Percentiles rank a stretch among this genome's conserved stretches.
Conservation (phyloP, 1,140 invertebrate genomes). For the Hetaerina americana region DNA sequence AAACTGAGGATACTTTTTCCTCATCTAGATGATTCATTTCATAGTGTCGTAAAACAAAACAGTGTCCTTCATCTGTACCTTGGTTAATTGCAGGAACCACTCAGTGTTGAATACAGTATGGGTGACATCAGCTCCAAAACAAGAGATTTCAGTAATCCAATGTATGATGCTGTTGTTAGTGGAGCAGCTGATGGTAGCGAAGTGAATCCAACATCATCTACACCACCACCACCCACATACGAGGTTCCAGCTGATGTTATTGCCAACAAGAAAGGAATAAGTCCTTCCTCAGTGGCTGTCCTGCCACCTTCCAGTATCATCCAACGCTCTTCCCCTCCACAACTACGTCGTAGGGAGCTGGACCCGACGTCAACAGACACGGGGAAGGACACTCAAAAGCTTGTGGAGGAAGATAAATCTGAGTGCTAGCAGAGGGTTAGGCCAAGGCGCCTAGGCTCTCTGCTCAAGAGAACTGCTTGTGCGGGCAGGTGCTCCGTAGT, state of each 20-base stretch:
- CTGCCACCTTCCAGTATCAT: constrained; percentile 67
- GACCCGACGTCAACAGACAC: constrained; percentile 70
- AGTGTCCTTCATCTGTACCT: neutral
- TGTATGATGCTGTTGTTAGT: constrained; percentile 76
- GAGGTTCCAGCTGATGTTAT: constrained; percentile 60
- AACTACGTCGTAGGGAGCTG: constrained; percentile 58
- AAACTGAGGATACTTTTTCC: too few species aligned
- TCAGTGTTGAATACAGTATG: constrained; percentile 65
- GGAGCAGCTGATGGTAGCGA: constrained; percentile 32
- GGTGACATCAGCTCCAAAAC: constrained; percentile 56
- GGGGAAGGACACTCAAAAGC: constrained; percentile 81
- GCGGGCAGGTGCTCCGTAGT: neutral
- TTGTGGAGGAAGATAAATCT: constrained; percentile 74
- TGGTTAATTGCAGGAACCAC: constrained; percentile 19
- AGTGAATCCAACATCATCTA: constrained; percentile 39
- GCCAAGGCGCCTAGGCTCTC: neutral
- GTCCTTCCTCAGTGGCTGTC: constrained; percentile 48
- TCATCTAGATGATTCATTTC: too few species aligned
- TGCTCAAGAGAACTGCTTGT: neutral
- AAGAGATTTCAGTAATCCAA: constrained; percentile 87
- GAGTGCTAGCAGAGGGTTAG: constrained; percentile 32
- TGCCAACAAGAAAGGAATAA: constrained; percentile 21
- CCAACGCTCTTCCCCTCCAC: constrained; percentile 58
- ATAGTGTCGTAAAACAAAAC: too few species aligned
- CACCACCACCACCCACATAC: constrained; percentile 35